These are phyloP conservation scores for Enteromius mattozi DNA, from an alignment of 2,797 vertebrate species.

Conservation along the genomic window DNA sequence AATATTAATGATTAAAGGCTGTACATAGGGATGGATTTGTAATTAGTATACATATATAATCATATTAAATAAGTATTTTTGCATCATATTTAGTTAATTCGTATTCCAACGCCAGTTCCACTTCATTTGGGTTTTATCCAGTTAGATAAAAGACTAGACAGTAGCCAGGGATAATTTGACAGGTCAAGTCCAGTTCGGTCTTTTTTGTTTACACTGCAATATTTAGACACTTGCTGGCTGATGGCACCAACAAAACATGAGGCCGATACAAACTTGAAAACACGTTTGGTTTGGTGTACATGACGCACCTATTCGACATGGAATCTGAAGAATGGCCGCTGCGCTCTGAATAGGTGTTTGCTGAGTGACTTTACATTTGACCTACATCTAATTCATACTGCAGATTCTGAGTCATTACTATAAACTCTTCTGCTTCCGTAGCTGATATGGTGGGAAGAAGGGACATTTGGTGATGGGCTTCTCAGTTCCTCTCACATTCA, in stretches of 20 bases:
- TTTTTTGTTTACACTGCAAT: neutral
- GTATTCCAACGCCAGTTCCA: too few relatives aligned
- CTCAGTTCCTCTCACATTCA: neutral
- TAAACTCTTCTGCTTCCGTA: neutral
- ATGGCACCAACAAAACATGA: neutral
- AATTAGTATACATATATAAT: too few relatives aligned
- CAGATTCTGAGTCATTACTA: neutral
- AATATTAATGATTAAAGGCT: too few relatives aligned
- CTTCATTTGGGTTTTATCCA: too few relatives aligned
- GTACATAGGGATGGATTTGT: too few relatives aligned
- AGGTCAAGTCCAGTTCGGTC: too few relatives aligned
- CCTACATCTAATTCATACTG: neutral
- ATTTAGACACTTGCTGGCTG: neutral
- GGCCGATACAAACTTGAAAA: neutral
- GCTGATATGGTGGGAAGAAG: neutral
- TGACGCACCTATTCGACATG: slow-evolving; percentile 52
- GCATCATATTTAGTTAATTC: too few relatives aligned
- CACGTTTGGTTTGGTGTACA: slow-evolving; percentile 22
- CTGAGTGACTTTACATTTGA: neutral
- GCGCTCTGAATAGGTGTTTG: slow-evolving; percentile 28
- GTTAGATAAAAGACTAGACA: too few relatives aligned
- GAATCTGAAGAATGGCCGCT: slow-evolving; percentile 37
- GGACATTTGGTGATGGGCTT: neutral
- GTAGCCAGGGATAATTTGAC: neutral
- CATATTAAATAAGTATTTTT: too few relatives aligned